These are phyloP conservation scores for Donacobius atricapilla DNA, from an alignment of 2,113 vertebrate species.

Conservation along the genomic window DNA sequence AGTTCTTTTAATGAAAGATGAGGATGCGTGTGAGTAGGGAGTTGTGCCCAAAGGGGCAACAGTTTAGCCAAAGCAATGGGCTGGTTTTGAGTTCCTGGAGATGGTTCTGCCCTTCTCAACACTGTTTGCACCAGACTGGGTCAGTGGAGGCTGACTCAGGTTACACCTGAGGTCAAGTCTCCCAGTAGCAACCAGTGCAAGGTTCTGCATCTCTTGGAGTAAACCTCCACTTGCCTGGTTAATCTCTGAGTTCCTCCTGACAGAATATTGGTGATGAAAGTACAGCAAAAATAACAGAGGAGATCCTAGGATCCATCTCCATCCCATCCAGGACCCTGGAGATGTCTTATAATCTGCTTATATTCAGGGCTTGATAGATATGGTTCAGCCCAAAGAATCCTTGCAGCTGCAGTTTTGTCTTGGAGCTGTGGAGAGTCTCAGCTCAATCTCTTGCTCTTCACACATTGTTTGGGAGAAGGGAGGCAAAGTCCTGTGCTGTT, in stretches of 20 bases:
- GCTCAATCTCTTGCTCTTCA: not conserved
- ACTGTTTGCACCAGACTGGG: not conserved
- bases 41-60: not conserved
- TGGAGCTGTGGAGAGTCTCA: not conserved
- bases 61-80: not conserved
- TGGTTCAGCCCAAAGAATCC: not conserved
- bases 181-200: accelerated
- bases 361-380: not conserved
- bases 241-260: not conserved
- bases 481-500: not conserved
- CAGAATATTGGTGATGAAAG: not conserved
- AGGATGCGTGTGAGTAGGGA: not conserved
- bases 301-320: not conserved
- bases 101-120: not conserved
- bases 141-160: not conserved
- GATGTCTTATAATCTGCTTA: not conserved
- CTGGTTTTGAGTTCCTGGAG: not conserved
- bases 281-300: not conserved
- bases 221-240: not conserved
- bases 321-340: not conserved
- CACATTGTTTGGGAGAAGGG: not conserved
- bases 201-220: not conserved
- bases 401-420: not conserved
- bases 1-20: not conserved
- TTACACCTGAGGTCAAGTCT: not conserved